These are phyloP conservation scores for Stenolophus ochropezus DNA, from an alignment of 2,888 invertebrate species.

Conservation along the genomic window DNA sequence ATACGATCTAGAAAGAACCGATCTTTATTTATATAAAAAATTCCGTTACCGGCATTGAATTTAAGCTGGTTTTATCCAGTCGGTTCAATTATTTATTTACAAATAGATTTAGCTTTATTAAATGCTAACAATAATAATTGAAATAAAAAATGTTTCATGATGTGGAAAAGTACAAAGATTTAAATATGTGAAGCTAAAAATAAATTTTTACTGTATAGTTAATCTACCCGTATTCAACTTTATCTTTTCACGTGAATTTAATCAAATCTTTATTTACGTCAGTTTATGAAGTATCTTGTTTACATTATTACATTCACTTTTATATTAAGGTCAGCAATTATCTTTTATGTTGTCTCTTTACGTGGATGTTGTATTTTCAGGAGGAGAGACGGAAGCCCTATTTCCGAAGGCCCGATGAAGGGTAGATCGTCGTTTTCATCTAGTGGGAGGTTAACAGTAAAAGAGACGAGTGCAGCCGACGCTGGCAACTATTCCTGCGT, in stretches of 20 bases:
- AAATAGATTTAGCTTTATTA: neutral
- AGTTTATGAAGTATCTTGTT: constrained; percentile 31
- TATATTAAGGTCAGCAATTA: constrained; percentile 26
- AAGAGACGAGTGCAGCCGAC: constrained; percentile 75
- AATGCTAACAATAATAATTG: neutral
- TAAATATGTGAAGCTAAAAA: neutral
- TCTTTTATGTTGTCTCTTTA: neutral
- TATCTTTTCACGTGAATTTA: constrained; percentile 23
- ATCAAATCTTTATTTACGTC: constrained; percentile 12
- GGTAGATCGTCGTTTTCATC: neutral
- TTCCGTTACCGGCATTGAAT: neutral
- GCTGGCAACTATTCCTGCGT: constrained; percentile 82
- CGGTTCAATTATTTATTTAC: neutral
- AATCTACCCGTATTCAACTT: neutral
- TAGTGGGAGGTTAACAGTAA: neutral
- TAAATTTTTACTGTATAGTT: neutral
- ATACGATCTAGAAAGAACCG: neutral
- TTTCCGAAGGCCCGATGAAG: neutral
- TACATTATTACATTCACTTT: constrained; percentile 20
- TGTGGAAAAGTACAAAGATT: neutral
- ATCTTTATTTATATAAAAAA: neutral
- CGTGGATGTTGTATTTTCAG: neutral
- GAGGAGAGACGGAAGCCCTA: neutral
- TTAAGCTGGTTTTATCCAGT: neutral
- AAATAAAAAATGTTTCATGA: neutral